Percentiles rank a stretch among this genome's conserved stretches.
phyloP scores from a whole-genome alignment of 1,140 invertebrate genomes.

The Drosophila guanche region DNA sequence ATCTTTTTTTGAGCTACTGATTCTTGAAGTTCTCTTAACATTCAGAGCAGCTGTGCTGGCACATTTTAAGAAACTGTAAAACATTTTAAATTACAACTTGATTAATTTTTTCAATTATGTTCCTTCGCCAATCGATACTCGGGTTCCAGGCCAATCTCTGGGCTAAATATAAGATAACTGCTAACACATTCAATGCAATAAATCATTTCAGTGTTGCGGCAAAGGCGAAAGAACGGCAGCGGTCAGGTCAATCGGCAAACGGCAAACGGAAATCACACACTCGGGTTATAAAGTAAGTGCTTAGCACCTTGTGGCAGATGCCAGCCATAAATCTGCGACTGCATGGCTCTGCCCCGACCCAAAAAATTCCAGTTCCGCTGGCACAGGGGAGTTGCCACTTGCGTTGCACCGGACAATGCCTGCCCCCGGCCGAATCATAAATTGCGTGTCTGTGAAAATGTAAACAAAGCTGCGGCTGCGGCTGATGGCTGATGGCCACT shows the following conservation, averaged over 20 bases:
- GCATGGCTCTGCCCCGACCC: slow-evolving; percentile 18
- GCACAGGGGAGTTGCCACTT: slow-evolving; percentile 21
- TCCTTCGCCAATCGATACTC: too few relatives aligned
- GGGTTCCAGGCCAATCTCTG: slow-evolving; percentile 6
- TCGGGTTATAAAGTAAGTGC: slow-evolving; percentile 34
- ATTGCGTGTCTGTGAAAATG: slow-evolving; percentile 49
- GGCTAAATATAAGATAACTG: slow-evolving; percentile 39
- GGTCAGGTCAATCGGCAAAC: too few relatives aligned
- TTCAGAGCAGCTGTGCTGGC: too few relatives aligned
- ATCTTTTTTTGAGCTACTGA: too few relatives aligned
- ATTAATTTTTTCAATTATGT: too few relatives aligned
- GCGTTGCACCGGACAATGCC: slow-evolving; percentile 30
- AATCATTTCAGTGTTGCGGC: slow-evolving; percentile 40
- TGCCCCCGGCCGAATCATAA: slow-evolving; percentile 38
- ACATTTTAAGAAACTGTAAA: too few relatives aligned
- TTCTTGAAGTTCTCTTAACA: too few relatives aligned
- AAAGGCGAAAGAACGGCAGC: slow-evolving; percentile 9
- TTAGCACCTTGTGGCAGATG: slow-evolving; percentile 45
- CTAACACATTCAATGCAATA: slow-evolving; percentile 23
- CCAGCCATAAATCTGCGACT: slow-evolving; percentile 39
- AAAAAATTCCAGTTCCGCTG: slow-evolving; percentile 21
- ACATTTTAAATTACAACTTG: too few relatives aligned
- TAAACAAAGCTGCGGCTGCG: slow-evolving; percentile 21
- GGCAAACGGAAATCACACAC: slow-evolving; percentile 43
- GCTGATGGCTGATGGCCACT: slow-evolving; percentile 8